A percentile compares a stretch with the other conserved stretches of the same genome.
These are phyloP conservation scores for Lithophane socia DNA, from an alignment of 2,888 invertebrate genomes.

Conservation along the genomic window DNA sequence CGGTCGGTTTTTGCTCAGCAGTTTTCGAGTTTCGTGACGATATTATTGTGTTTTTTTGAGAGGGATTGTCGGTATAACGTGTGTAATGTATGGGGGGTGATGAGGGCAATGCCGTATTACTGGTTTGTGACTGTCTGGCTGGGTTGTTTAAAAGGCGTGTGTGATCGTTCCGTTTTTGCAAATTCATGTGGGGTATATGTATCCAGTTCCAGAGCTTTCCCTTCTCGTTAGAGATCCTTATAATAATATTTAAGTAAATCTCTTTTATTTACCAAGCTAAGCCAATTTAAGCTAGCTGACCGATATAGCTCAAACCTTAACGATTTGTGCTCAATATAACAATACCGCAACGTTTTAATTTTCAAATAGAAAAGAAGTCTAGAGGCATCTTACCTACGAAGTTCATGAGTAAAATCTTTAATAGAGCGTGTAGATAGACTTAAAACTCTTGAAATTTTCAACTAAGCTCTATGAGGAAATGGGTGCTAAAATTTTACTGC, in stretches of 20 bases:
- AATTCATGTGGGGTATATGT: no score
- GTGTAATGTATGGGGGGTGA: constrained; percentile 34
- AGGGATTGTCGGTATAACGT: constrained; percentile 35
- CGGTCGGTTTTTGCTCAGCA: constrained; percentile 64
- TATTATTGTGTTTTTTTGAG: constrained; percentile 57
- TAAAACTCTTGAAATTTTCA: constrained; percentile 9
- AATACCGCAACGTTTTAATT: background rate
- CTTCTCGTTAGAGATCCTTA: no score
- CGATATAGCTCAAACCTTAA: background rate
- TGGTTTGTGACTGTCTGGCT: constrained; percentile 7
- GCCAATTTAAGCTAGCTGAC: no score
- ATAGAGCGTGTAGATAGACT: constrained; percentile 5
- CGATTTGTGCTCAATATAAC: background rate
- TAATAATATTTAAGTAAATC: no score
- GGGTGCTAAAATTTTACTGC: constrained; percentile 29
- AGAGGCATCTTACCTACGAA: background rate
- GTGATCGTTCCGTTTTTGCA: background rate
- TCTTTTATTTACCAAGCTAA: background rate
- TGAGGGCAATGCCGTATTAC: constrained; percentile 12
- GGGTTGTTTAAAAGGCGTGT: background rate
- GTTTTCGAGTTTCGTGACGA: constrained; percentile 44
- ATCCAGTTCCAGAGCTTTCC: background rate
- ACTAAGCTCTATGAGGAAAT: constrained; percentile 20
- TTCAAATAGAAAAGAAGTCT: background rate
- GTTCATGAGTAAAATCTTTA: background rate